Conservation (phyloP, 2,888 invertebrate species). For the Drosophila ustulata region DNA sequence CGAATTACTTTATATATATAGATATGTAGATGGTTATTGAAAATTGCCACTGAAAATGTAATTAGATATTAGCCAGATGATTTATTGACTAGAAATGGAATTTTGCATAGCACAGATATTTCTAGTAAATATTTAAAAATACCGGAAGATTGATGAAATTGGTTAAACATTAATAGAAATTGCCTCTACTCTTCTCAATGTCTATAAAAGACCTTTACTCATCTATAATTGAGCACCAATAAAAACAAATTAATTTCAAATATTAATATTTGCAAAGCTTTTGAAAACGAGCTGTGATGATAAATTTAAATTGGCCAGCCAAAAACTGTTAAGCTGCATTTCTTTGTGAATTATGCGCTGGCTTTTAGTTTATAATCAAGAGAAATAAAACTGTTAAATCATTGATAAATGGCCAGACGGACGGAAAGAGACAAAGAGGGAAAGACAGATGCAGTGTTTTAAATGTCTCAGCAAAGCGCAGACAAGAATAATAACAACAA, state of each 20-base stretch:
- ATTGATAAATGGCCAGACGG: conserved; percentile 61
- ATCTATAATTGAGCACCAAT: background rate
- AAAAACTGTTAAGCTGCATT: conserved; percentile 1
- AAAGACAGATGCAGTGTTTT: conserved; percentile 40
- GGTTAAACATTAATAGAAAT: too few relatives aligned
- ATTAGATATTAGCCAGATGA: too few relatives aligned
- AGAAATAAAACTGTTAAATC: conserved; percentile 48
- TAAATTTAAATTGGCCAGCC: background rate
- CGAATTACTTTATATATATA: too few relatives aligned
- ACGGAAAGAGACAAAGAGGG: conserved; percentile 3
- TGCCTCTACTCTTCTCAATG: background rate
- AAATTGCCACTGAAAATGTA: too few relatives aligned
- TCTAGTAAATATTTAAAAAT: too few relatives aligned
- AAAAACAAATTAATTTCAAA: background rate
- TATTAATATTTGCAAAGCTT: background rate
- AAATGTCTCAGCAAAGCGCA: conserved; percentile 57
- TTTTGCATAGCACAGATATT: too few relatives aligned
- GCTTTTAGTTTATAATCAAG: conserved; percentile 44
- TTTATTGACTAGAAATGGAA: too few relatives aligned
- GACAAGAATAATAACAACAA: conserved; percentile 28
- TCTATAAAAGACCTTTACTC: background rate
- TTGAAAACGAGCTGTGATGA: background rate
- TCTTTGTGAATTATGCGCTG: conserved; percentile 24
- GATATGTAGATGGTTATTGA: too few relatives aligned
- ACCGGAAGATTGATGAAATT: too few relatives aligned